A percentile compares a stretch with the other conserved stretches of the same genome.
phyloP scores from a whole-genome alignment of 2,888 invertebrate species.

The Philonicus albiceps region DNA sequence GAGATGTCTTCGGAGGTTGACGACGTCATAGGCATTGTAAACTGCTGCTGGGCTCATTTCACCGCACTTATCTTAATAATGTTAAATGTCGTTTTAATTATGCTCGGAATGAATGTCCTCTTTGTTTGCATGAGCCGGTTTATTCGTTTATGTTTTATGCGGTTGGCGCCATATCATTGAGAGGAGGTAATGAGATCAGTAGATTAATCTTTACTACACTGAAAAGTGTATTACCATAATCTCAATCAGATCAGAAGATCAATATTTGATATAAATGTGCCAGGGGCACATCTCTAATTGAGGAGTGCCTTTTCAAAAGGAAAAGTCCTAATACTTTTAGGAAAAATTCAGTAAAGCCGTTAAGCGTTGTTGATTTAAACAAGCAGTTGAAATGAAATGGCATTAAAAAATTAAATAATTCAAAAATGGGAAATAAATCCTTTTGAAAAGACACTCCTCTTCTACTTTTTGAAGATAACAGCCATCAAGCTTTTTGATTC shows the following conservation, averaged over 20 bases:
- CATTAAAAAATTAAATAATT: no score
- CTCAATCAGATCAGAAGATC: background rate
- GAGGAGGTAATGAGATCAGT: background rate
- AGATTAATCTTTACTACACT: no score
- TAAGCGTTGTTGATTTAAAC: no score
- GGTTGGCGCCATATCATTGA: background rate
- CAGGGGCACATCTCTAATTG: no score
- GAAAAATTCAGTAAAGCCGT: no score
- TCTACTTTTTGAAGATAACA: no score
- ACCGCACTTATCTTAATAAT: background rate
- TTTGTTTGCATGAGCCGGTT: background rate
- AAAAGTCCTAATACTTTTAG: no score
- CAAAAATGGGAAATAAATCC: no score
- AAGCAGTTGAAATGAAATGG: no score
- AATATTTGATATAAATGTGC: background rate
- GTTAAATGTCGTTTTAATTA: conserved; percentile 41
- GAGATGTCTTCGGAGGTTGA: background rate
- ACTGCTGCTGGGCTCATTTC: background rate
- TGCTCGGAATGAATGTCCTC: background rate
- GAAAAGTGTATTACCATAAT: background rate
- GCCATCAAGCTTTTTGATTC: no score
- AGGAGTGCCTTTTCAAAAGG: no score
- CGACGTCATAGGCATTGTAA: conserved; percentile 27
- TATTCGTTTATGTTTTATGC: background rate
- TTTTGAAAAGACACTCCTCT: no score